These are phyloP conservation scores for Emmelina monodactyla DNA, from an alignment of 2,888 invertebrate species.

Conservation along the genomic window DNA sequence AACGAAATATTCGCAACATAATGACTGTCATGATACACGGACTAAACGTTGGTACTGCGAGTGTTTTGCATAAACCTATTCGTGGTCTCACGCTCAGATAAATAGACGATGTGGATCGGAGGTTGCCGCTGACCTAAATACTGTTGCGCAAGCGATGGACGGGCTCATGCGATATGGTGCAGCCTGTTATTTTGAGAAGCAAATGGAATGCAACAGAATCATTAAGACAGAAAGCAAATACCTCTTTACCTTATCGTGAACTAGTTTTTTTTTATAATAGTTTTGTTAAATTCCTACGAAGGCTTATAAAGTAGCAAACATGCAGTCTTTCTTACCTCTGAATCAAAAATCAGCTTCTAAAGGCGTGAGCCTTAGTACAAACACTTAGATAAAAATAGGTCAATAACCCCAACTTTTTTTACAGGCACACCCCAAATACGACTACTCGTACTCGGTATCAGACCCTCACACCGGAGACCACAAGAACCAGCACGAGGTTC, in stretches of 20 bases:
- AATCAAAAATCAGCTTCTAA: too few species aligned
- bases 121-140: slow-evolving; percentile 1
- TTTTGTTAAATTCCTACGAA: too few species aligned
- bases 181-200: too few species aligned
- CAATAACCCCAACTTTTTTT: slow-evolving; percentile 8
- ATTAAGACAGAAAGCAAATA: too few species aligned
- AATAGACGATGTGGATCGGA: slow-evolving; percentile 25
- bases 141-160: slow-evolving; percentile 13
- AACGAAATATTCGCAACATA: slow-evolving; percentile 29
- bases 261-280: too few species aligned
- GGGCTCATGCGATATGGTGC: too few species aligned
- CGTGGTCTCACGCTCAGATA: slow-evolving; percentile 44
- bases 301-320: too few species aligned
- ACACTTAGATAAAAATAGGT: background rate
- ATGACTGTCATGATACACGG: slow-evolving; percentile 41
- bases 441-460: slow-evolving; percentile 58
- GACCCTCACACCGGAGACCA: slow-evolving; percentile 62
- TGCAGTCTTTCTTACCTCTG: too few species aligned
- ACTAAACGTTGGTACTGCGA: slow-evolving; percentile 36
- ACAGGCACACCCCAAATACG: slow-evolving; percentile 59
- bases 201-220: too few species aligned
- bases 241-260: too few species aligned
- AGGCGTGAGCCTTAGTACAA: too few species aligned
- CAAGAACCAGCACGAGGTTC: slow-evolving; percentile 56
- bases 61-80: slow-evolving; percentile 49